phyloP scores from a whole-genome alignment of 2,113 vertebrate genomes.

The Odocoileus virginianus region DNA sequence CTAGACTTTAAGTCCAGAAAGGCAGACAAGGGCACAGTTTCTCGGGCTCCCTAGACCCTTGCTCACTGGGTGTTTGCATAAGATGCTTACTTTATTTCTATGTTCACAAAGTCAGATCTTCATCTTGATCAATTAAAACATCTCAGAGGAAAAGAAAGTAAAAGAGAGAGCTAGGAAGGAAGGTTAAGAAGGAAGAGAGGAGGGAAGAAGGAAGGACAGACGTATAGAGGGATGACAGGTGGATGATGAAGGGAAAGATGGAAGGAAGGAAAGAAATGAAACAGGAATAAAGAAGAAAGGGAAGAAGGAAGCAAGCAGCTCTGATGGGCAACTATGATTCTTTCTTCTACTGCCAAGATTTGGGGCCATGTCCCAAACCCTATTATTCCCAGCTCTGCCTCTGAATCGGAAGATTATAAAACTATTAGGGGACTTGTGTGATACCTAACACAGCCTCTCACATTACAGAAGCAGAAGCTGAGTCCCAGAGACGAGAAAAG shows the following conservation, averaged over 20 bases:
- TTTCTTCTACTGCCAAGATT: neutral
- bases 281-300: neutral
- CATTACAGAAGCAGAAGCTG: neutral
- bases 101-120: neutral
- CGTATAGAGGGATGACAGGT: accelerated
- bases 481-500: neutral
- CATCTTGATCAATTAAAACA: neutral
- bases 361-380: neutral
- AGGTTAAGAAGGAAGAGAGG: neutral
- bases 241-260: neutral
- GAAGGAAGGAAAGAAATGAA: neutral
- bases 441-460: neutral
- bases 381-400: neutral
- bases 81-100: neutral
- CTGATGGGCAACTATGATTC: neutral
- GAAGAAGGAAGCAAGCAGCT: neutral
- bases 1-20: too few species aligned
- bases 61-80: neutral
- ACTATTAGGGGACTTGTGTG: neutral
- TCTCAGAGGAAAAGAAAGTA: neutral
- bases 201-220: accelerated
- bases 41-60: neutral
- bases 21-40: neutral
- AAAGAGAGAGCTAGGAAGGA: neutral
- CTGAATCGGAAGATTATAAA: neutral